phyloP scores from a whole-genome alignment of 2,113 vertebrate species.

The Eptesicus fuscus region DNA sequence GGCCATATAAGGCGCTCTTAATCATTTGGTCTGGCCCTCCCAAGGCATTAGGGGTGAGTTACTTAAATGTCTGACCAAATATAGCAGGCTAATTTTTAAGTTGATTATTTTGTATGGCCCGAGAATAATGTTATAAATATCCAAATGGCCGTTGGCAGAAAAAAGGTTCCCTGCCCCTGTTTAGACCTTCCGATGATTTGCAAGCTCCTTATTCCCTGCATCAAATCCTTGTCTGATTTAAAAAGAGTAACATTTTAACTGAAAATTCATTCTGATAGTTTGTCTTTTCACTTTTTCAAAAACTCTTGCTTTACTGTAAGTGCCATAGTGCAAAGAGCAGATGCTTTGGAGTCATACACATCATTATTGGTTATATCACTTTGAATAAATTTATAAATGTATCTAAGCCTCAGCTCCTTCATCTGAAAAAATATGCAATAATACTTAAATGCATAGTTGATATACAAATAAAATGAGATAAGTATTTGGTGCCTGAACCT shows the following conservation, averaged over 20 bases:
- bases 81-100: too few species aligned
- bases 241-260: neutral
- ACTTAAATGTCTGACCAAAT: too few species aligned
- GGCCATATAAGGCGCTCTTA: too few species aligned
- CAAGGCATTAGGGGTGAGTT: too few species aligned
- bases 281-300: neutral
- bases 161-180: too few species aligned
- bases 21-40: too few species aligned
- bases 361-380: neutral
- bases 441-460: neutral
- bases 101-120: too few species aligned
- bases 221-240: neutral
- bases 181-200: neutral
- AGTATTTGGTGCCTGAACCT: neutral
- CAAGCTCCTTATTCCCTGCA: neutral
- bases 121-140: too few species aligned
- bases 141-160: too few species aligned
- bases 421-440: neutral
- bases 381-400: neutral
- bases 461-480: neutral
- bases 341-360: neutral
- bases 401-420: neutral
- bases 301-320: neutral
- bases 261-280: neutral
- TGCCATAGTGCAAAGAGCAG: neutral